Evolutionary conservation across 2,113 vertebrate species (phyloP), one percentile per base, ranked within the genome.

Genomic region (Leuciscus idus): DNA sequence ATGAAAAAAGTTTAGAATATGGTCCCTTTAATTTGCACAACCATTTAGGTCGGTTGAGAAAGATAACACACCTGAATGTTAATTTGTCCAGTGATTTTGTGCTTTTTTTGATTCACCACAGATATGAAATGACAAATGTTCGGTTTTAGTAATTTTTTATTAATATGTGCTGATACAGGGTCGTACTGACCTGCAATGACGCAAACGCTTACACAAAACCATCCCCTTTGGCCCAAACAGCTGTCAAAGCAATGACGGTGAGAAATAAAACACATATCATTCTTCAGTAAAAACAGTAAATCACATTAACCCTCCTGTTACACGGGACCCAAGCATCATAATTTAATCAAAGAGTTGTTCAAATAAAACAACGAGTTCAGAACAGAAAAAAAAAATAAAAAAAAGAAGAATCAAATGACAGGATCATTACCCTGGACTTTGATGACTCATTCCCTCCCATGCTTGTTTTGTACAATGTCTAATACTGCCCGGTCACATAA

Each of bases 141-240:
- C 68, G 79, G 84, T 92, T 93, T 90, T 85, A 92, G 87, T 88
- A 33, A 26, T 88, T 88, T 89, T 94, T 94, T 94, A 94, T 94
- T 94, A 92, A 92, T 93, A 93, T 93, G 93, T 94, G 92, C 91
- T 91, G 92, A 94, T 92, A 93, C 93, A 94, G 92, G 92, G 94
- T 93, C 86, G 52, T 88, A 90, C 74, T 90, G 90, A 93, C 93
- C 93, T 92, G 92, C 89, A 84, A 92, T 91, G 91, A 92, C 28
- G 90, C 88, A 91, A 92, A 94, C 88, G 91, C 91, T 93, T 89
- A 93, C 90, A 93, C 90, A 92, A 93, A 92, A 91, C 82, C 85
- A 88, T 88, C 90, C 92, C 91, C 89, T 92, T 93, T 91, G 92
- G 91, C 91, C 92, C 90, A 91, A 88, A 93, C 87, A 90, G 88